Base-by-base conservation (phyloP, 2,113 vertebrate genomes). In the Mustela lutreola region DNA sequence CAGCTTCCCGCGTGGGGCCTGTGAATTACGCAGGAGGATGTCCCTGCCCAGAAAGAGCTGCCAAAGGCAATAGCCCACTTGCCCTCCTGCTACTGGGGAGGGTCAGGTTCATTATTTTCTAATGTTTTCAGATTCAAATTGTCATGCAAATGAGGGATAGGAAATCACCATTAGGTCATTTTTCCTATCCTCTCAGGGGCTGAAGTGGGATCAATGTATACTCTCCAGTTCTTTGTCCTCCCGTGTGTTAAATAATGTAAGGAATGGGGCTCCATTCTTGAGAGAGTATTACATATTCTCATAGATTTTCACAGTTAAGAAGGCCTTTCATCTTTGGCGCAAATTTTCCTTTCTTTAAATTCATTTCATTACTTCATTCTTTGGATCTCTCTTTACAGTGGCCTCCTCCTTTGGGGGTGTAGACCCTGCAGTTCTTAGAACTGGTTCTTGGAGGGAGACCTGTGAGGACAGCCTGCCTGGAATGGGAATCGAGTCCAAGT, bases 311-410 rank as follows among this genome's bases (percentile, higher is more conserved):
- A 95, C 94, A 94, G 75, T 63, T 75, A 94, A 95, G 84, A 94
- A 56, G 56, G 15, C 48, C 92, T 97, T 97, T 98, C 94, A 97
- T 97, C 96, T 97, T 96, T 11, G 48, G 96, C 70, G 96, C 75
- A 26, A 87, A 95, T 53, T 97, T 97, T 96, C 50, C 92, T 96
- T 96, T 96, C 87, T 96, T 94, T 84, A 83, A 60, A 89, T 97
- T 93, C 81, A 81, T 78, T 96, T 96, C 84, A 95, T 97, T 83
- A 97, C 87, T 97, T 97, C 94, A 94, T 95, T 97, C 76, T 91
- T 94, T 71, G 80, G 90, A 45, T 67, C 63, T 83, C 79, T 11
- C 58, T 96, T 95, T 71, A 95, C 26, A 2, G 63, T 1, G 10
- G 22, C 80, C 83, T 91, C 58, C 84, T 90, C 62, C 48, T 94